Conservation (phyloP, 2,113 vertebrate genomes). For the Maccullochella peelii region DNA sequence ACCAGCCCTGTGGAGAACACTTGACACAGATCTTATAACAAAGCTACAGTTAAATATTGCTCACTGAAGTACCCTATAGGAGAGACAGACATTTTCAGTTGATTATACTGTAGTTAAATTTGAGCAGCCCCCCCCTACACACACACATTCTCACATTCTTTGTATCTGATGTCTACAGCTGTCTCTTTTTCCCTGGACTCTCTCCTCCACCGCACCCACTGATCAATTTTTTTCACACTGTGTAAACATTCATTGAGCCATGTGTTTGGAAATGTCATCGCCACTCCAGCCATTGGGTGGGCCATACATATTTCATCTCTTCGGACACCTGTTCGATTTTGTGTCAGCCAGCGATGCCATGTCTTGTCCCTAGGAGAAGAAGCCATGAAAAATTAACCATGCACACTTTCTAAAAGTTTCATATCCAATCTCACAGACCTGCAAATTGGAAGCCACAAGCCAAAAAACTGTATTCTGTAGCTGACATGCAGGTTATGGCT, state of each 20-base stretch:
- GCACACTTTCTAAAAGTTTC: constrained; percentile 77
- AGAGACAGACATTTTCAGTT: constrained; percentile 26
- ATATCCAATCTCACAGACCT: constrained; percentile 74
- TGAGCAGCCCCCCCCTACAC: background rate
- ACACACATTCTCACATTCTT: background rate
- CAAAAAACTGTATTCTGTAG: constrained; percentile 18
- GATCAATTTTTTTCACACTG: constrained; percentile 82
- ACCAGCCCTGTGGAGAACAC: background rate
- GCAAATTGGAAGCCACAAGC: constrained; percentile 47
- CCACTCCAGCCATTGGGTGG: constrained; percentile 72
- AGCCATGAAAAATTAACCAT: constrained; percentile 79
- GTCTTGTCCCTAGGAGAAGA: constrained; percentile 59
- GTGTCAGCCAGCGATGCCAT: constrained; percentile 56
- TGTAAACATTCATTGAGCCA: constrained; percentile 84
- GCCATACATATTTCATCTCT: constrained; percentile 84
- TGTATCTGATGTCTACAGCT: constrained; percentile 47
- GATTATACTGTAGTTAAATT: constrained; percentile 51
- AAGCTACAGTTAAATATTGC: constrained; percentile 33
- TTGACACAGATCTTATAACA: constrained; percentile 25
- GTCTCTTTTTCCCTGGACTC: constrained; percentile 19
- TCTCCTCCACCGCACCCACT: constrained; percentile 55
- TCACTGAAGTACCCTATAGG: background rate
- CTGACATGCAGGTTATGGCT: constrained; percentile 36
- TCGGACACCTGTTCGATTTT: constrained; percentile 83
- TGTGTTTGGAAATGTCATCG: constrained; percentile 83